A percentile compares a stretch with the other conserved stretches of the same genome.
Conservation (phyloP, 2,888 invertebrate species). For the Venusia cambrica region DNA sequence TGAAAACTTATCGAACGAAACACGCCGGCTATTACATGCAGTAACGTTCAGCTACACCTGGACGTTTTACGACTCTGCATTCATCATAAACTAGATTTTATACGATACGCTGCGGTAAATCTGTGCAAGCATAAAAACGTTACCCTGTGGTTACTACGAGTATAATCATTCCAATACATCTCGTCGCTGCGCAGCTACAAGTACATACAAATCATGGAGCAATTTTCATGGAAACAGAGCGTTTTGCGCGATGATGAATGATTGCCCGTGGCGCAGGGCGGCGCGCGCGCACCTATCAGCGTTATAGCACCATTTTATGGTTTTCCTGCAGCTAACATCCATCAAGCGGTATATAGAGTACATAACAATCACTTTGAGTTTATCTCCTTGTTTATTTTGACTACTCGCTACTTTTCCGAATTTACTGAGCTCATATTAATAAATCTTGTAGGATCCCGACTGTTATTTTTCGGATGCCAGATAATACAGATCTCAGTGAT, state of each 20-base stretch:
- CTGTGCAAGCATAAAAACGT: slow-evolving; percentile 33
- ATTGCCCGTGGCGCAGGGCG: slow-evolving; percentile 34
- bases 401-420: slow-evolving; percentile 37
- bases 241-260: slow-evolving; percentile 47
- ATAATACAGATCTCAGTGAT: slow-evolving; percentile 56
- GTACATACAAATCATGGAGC: slow-evolving; percentile 47
- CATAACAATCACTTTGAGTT: slow-evolving; percentile 39
- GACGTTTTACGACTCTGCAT: slow-evolving; percentile 22
- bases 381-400: slow-evolving; percentile 42
- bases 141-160: slow-evolving; percentile 33
- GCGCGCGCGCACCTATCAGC: slow-evolving; percentile 41
- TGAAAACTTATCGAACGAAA: slow-evolving; percentile 19
- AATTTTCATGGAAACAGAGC: slow-evolving; percentile 51
- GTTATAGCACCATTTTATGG: slow-evolving; percentile 52
- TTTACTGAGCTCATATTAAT: slow-evolving; percentile 42
- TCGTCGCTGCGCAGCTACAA: slow-evolving; percentile 39
- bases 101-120: slow-evolving; percentile 32
- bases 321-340: slow-evolving; percentile 46
- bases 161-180: slow-evolving; percentile 38
- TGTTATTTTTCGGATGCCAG: slow-evolving; percentile 55
- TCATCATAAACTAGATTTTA: slow-evolving; percentile 28
- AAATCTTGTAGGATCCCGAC: slow-evolving; percentile 50
- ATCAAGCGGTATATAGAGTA: slow-evolving; percentile 39
- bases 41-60: slow-evolving; percentile 25
- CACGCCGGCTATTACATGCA: slow-evolving; percentile 20